phyloP scores from a whole-genome alignment of 2,888 invertebrate genomes.

The Bombylius major region DNA sequence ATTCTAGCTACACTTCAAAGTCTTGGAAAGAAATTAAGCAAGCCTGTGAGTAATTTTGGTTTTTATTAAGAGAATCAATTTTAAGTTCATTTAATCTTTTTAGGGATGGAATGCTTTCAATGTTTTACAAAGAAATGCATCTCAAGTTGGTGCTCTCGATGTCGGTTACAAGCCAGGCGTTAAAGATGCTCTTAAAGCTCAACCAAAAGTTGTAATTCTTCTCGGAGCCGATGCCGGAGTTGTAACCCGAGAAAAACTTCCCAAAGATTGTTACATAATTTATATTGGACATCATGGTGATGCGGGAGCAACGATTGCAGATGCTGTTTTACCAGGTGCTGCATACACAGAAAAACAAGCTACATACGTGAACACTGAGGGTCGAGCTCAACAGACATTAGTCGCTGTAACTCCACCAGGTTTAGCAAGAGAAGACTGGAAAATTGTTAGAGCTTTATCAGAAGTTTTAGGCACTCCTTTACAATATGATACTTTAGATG shows the following conservation, averaged over 20 bases:
- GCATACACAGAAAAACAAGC: conserved; percentile 98
- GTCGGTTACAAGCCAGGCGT: conserved; percentile 78
- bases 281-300: conserved; percentile 97
- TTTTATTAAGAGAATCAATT: conserved; percentile 37
- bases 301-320: conserved; percentile 80
- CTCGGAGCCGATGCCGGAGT: conserved; percentile 88
- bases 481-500: conserved; percentile 77
- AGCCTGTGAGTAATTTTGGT: conserved; percentile 40
- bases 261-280: conserved; percentile 70
- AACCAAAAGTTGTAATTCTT: conserved; percentile 74
- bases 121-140: conserved; percentile 84
- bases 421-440: conserved; percentile 93
- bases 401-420: conserved; percentile 85
- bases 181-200: conserved; percentile 44
- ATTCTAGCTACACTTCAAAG: conserved; percentile 63
- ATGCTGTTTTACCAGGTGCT: conserved; percentile 86
- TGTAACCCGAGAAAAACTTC: conserved; percentile 63
- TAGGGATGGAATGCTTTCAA: conserved; percentile 73
- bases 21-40: conserved; percentile 49
- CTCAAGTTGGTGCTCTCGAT: conserved; percentile 90
- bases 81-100: not conserved
- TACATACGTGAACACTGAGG: conserved; percentile 97
- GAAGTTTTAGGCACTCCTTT: conserved; percentile 66
- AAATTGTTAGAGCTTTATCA: conserved; percentile 90
- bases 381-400: conserved; percentile 83